Conservation (phyloP, 1,140 invertebrate genomes). For the Heliconius hewitsoni region DNA sequence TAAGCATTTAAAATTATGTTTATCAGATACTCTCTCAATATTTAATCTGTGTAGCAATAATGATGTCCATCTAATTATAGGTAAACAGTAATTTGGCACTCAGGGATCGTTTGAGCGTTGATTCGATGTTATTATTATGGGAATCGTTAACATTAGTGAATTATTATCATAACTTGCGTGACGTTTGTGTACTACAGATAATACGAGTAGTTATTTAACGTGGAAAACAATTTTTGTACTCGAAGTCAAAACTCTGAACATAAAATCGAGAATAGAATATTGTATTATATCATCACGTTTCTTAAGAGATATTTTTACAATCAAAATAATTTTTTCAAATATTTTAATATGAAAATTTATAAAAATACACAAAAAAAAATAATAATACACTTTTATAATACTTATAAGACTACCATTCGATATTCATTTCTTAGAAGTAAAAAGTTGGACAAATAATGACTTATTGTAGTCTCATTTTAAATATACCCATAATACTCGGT, state of each 20-base stretch:
- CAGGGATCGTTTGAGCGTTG: slow-evolving; percentile 34
- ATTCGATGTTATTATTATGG: slow-evolving; percentile 26
- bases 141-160: slow-evolving; percentile 25
- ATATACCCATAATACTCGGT: slow-evolving; percentile 31
- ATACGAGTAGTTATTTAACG: background rate
- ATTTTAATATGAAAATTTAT: background rate
- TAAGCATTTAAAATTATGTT: background rate
- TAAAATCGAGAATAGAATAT: background rate
- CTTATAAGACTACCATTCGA: background rate
- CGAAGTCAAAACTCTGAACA: background rate
- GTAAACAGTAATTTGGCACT: slow-evolving; percentile 38
- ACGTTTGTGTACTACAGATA: background rate
- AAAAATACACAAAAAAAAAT: background rate
- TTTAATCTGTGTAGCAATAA: slow-evolving; percentile 16
- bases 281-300: background rate
- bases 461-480: slow-evolving; percentile 43
- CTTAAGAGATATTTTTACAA: background rate
- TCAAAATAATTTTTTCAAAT: background rate
- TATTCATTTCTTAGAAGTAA: slow-evolving; percentile 1
- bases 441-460: slow-evolving; percentile 30
- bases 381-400: background rate
- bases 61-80: slow-evolving; percentile 27
- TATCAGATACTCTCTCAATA: background rate
- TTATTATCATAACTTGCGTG: background rate
- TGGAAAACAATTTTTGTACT: background rate